Evolutionary conservation across 2,797 vertebrate species (phyloP), one percentile per base, ranked within the genome.

Genomic region (Phyllotis vaccarum): DNA sequence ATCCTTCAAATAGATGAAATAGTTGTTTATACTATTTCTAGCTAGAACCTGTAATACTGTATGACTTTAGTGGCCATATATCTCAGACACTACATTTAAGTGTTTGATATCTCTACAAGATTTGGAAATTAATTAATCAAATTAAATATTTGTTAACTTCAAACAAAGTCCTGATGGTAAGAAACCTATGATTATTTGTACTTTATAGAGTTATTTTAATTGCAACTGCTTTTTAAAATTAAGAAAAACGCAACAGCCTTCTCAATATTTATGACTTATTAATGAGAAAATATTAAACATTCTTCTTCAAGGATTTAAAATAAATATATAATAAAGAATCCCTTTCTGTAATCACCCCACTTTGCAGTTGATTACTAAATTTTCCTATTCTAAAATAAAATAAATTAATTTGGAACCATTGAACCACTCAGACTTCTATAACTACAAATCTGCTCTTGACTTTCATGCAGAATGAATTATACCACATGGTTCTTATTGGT

Each of bases 111-210:
- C 46, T 76, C 17, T 27, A 68, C 10, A 86, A 75, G 70, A 81
- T 64, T 76, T 89, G 46, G 40, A 92, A 66, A 72, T 90, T 7
- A 64, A 40, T 89, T 89, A 46, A 46, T 62, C 6, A 88, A 91
- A 72, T 1, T 34, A 31, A 64, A 34, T 46, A 8, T 31, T 19
- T 6, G 13, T 58, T 91, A 85, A 60, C 79, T 75, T 43, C 58
- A 40, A 62, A 85, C 43, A 60, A 64, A 31, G 9, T 31, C 49
- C 3, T 87, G 2, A 3, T 72, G 75, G 66, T 46, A 60, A 49
- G n/a, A 5, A 91, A 46, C n/a, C 0, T 76, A 70, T 0, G 4
- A 49, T 81, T 13, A 81, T 40, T 2, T 37, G 19, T 12, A 62
- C 3, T 81, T 49, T 14, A n/a, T 49, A 2, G 64, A 79, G 2